Conservation (phyloP, 2,888 invertebrate genomes). For the Coremacera marginata region DNA sequence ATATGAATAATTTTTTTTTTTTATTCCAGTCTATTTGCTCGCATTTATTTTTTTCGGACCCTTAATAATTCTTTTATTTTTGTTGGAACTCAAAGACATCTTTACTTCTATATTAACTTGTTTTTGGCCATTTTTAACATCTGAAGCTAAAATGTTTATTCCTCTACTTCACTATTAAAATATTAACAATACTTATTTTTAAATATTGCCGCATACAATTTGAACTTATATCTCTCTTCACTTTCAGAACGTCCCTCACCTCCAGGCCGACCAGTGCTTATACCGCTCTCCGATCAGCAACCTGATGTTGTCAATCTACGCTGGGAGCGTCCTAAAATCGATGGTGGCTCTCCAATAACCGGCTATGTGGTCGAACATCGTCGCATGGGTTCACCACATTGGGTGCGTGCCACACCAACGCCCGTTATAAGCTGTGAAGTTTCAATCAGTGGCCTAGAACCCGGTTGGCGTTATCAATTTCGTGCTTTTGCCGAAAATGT, state of each 20-base stretch:
- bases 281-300: conserved; percentile 79
- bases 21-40: too few species aligned
- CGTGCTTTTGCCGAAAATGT: conserved; percentile 93
- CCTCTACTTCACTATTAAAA: too few species aligned
- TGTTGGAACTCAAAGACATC: too few species aligned
- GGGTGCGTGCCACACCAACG: conserved; percentile 84
- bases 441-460: conserved; percentile 84
- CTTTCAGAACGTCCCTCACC: conserved; percentile 78
- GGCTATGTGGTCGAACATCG: conserved; percentile 87
- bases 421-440: conserved; percentile 81
- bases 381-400: conserved; percentile 81
- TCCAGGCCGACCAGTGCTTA: conserved; percentile 86
- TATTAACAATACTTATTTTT: too few species aligned
- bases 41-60: too few species aligned
- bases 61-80: too few species aligned
- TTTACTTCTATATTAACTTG: too few species aligned
- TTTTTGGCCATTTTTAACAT: too few species aligned
- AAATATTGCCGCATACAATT: too few species aligned
- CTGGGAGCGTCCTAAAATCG: conserved; percentile 84
- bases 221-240: neutral
- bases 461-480: conserved; percentile 90
- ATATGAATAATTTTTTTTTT: too few species aligned
- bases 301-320: conserved; percentile 86
- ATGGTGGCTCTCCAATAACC: conserved; percentile 88
- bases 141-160: too few species aligned